Evolutionary conservation across 37 sponge, comb jelly and placozoan genomes (phyloP).

Genomic region (Haliclona indistincta): DNA sequence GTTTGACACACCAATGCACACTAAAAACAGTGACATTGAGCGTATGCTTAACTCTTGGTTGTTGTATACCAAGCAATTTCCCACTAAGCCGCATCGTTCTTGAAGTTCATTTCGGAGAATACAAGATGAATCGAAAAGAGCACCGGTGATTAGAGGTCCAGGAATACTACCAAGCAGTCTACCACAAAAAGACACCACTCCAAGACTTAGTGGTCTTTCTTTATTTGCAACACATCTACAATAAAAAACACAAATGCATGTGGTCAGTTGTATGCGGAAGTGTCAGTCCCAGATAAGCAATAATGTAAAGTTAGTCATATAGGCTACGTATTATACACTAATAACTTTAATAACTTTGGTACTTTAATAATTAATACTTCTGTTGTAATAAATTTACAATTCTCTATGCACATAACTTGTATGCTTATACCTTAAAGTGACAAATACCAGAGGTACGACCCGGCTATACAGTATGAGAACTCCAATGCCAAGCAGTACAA

Average conservation of each 20-base stretch:
- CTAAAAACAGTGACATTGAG: no score
- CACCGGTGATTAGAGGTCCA: slow-evolving; percentile 37
- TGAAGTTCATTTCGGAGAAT: slow-evolving; percentile 38
- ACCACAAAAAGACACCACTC: slow-evolving; percentile 11
- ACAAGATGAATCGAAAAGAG: slow-evolving; percentile 28
- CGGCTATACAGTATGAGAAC: not conserved
- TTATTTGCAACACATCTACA: slow-evolving; percentile 29
- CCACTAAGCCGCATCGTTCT: slow-evolving; percentile 25
- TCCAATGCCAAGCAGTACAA: not conserved
- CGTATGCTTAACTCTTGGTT: no score
- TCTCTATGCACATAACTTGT: not conserved
- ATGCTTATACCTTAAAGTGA: slow-evolving; percentile 18
- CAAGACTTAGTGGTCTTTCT: slow-evolving; percentile 24
- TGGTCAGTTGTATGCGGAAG: no score
- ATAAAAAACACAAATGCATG: no score
- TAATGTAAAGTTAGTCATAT: no score
- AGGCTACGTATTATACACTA: not conserved
- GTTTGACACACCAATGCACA: no score
- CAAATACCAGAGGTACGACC: not conserved
- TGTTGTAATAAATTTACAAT: not conserved
- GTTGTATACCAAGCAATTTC: slow-evolving; percentile 40
- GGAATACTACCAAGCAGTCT: slow-evolving; percentile 25
- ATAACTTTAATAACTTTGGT: not conserved
- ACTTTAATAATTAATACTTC: not conserved
- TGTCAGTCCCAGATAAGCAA: no score